Conservation (phyloP, 2,888 invertebrate genomes). For the Limnephilus marmoratus region DNA sequence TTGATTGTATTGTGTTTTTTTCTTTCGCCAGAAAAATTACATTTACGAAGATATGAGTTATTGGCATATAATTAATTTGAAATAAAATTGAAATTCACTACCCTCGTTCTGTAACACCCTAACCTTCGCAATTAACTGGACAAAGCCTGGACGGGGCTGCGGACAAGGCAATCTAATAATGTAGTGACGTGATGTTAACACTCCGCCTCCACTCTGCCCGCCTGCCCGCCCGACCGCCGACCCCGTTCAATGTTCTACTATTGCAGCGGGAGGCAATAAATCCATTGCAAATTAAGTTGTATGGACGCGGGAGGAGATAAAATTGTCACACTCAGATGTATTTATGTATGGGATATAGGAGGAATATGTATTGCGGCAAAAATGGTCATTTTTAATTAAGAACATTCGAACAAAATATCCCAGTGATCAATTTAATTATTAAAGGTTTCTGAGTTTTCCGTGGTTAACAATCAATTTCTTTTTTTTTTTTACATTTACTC, state of each 20-base stretch:
- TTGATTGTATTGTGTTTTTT: too few species aligned
- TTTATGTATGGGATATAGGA: not conserved
- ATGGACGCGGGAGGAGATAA: constrained; percentile 22
- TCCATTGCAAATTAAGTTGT: constrained; percentile 37
- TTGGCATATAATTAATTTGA: not conserved
- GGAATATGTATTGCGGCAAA: not conserved
- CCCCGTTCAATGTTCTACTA: not conserved
- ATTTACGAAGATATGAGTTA: too few species aligned
- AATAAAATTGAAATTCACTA: not conserved
- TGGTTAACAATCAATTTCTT: too few species aligned
- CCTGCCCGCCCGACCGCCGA: not conserved
- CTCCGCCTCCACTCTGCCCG: not conserved
- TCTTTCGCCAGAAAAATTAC: too few species aligned
- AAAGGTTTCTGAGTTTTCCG: not conserved
- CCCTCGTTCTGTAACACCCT: not conserved
- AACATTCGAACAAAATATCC: not conserved
- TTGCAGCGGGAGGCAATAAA: constrained; percentile 16
- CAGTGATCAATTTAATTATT: not conserved
- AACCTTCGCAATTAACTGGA: constrained; percentile 12
- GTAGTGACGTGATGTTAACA: constrained; percentile 20
- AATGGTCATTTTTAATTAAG: not conserved
- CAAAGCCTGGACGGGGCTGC: not conserved
- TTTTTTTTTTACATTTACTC: too few species aligned
- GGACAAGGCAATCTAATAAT: constrained; percentile 34
- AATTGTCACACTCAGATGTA: constrained; percentile 32